Evolutionary conservation across 2,888 invertebrate species (phyloP).

Genomic region (Cephus rjabovi): DNA sequence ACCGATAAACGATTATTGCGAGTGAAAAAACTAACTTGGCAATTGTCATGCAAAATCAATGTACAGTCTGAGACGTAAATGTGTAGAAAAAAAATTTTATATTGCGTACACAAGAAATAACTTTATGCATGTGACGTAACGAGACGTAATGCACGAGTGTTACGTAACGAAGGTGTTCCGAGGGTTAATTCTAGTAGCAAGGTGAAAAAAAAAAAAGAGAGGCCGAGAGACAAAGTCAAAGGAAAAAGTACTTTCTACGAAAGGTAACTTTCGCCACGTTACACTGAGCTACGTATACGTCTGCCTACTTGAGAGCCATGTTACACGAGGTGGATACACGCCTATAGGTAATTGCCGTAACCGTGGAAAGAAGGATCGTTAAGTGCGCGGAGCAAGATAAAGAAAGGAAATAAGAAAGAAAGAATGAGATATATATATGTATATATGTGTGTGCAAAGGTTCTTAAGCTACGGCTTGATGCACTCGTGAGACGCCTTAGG

Average conservation of each 20-base stretch:
- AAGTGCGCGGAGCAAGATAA: neutral
- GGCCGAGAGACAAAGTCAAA: neutral
- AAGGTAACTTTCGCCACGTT: neutral
- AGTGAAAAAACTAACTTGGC: neutral
- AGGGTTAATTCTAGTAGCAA: neutral
- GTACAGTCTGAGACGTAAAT: neutral
- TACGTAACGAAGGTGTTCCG: neutral
- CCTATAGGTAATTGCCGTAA: neutral
- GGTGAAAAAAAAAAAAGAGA: no score
- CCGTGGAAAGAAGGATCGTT: neutral
- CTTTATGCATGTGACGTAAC: neutral
- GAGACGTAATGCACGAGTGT: neutral
- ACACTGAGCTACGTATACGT: neutral
- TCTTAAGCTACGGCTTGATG: neutral
- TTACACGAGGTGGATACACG: neutral
- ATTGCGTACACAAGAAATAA: neutral
- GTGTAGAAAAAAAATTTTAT: neutral
- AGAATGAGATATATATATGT: neutral
- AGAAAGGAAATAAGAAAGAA: neutral
- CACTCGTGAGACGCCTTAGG: neutral
- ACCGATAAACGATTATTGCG: neutral
- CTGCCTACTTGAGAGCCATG: neutral
- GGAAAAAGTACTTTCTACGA: neutral
- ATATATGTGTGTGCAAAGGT: neutral
- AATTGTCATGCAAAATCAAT: neutral